Base-by-base conservation (phyloP, 2,797 vertebrate genomes). In the Centropyge bicolor region DNA sequence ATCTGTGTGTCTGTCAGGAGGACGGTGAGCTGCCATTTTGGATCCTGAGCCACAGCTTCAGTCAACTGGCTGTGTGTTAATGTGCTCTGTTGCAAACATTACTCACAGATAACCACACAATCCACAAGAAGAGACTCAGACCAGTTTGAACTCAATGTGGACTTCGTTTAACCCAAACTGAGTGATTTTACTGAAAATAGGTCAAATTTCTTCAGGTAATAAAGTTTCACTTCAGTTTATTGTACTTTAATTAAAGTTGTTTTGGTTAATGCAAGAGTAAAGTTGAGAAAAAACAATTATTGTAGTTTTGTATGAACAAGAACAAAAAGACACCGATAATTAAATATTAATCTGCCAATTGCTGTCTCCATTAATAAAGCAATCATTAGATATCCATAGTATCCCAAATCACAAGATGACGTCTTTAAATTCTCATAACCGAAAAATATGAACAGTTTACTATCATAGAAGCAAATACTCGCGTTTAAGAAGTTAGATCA, bases 1-100 rank as follows among this genome's bases (percentile, higher is more conserved):
- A 51, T 48, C 64, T 66, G n/a, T 45, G 78, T 1, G 1, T 65
- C 46, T 22, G 41, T 55, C 51, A 51, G 51, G 27, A 45, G 19
- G 27, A 45, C 8, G 0, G 20, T 11, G 38, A 19, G 62, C 70
- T 22, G 65, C 82, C 84, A 84, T 82, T 78, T 77, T 83, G 81
- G 69, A 75, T 84, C 57, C 36, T 14, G 63, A 63, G 45, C 35
- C 22, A 20, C 66, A 76, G 79, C 16, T 59, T 80, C 60, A 48
- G 11, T 43, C 41, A 64, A 62, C 16, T n/a, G n/a, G n/a, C 5
- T 35, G n/a, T 63, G 70, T 56, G 82, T 88, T 76, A 82, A 80
- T 82, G 82, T 77, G 78, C 79, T 86, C 76, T 74, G 70, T 48
- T 86, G 57, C 56, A 56, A 63, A 75, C 19, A 60, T 75, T 52